Conservation (phyloP, 2,113 vertebrate species). For the Carassius carassius region DNA sequence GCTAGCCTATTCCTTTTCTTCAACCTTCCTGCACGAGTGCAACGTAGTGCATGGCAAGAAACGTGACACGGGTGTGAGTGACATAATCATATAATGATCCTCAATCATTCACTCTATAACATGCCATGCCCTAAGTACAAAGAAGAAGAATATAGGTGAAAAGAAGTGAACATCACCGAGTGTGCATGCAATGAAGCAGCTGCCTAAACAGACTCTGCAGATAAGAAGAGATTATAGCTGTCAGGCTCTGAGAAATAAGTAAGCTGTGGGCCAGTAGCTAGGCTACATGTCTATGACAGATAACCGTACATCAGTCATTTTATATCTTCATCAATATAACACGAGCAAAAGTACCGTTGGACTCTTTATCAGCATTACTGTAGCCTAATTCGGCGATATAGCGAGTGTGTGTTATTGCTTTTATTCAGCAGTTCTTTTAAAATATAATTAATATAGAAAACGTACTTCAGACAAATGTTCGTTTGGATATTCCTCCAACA, state of each 20-base stretch:
- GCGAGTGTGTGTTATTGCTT: neutral
- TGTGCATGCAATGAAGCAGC: neutral
- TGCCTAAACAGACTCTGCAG: neutral
- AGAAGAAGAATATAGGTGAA: neutral
- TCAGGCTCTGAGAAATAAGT: conserved; percentile 14
- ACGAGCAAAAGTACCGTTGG: neutral
- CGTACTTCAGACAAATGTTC: neutral
- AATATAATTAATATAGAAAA: neutral
- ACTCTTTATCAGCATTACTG: neutral
- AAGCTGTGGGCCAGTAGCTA: neutral
- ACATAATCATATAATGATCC: conserved; percentile 5
- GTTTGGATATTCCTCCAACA: neutral
- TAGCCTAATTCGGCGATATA: neutral
- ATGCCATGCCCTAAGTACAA: neutral
- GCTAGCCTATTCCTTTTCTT: neutral
- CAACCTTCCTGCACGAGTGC: neutral
- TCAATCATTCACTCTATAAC: neutral
- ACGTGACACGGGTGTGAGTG: conserved; percentile 4
- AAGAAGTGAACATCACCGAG: neutral
- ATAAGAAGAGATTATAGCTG: neutral
- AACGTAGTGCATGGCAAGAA: conserved; percentile 6
- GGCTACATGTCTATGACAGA: neutral
- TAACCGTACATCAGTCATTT: no score
- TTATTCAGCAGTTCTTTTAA: neutral
- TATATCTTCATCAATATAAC: neutral